Conservation (phyloP, 2,113 vertebrate genomes). For the Ancistrus triradiatus region DNA sequence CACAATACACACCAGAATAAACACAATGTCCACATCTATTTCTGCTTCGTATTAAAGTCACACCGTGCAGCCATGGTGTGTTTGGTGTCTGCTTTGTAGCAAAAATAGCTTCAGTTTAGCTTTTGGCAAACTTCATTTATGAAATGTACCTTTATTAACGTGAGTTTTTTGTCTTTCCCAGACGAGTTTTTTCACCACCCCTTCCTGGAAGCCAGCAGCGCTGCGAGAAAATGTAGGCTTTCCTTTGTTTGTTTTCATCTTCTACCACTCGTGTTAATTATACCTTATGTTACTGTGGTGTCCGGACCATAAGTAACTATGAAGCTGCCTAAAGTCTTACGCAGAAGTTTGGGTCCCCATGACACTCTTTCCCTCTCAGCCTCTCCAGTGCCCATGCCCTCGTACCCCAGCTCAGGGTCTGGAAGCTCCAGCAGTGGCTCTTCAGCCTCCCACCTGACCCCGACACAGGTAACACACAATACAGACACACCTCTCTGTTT, state of each 20-base stretch:
- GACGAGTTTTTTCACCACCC: constrained; percentile 94
- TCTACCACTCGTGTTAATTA: not conserved
- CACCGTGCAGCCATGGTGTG: too few relatives aligned
- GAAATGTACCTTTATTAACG: not conserved
- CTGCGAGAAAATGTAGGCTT: constrained; percentile 85
- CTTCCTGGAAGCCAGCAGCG: constrained; percentile 79
- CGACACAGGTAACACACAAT: constrained; percentile 73
- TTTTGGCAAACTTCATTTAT: not conserved
- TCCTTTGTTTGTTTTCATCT: not conserved
- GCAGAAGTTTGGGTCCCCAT: too few relatives aligned
- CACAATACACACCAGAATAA: not conserved
- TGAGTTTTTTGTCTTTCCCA: constrained; percentile 51
- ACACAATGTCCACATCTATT: not conserved
- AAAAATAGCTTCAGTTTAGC: too few relatives aligned
- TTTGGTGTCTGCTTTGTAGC: too few relatives aligned
- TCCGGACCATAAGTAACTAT: too few relatives aligned
- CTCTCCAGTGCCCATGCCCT: constrained; percentile 76
- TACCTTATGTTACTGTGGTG: not conserved
- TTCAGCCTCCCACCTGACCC: constrained; percentile 84
- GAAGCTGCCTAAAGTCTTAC: too few relatives aligned
- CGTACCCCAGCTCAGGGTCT: constrained; percentile 79
- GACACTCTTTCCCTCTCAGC: constrained; percentile 65
- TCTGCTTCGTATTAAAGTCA: not conserved
- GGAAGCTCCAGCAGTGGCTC: constrained; percentile 87
- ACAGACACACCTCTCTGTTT: not conserved